These are phyloP conservation scores for Papilio glaucus DNA, from an alignment of 1,140 invertebrate species.

Conservation along the genomic window DNA sequence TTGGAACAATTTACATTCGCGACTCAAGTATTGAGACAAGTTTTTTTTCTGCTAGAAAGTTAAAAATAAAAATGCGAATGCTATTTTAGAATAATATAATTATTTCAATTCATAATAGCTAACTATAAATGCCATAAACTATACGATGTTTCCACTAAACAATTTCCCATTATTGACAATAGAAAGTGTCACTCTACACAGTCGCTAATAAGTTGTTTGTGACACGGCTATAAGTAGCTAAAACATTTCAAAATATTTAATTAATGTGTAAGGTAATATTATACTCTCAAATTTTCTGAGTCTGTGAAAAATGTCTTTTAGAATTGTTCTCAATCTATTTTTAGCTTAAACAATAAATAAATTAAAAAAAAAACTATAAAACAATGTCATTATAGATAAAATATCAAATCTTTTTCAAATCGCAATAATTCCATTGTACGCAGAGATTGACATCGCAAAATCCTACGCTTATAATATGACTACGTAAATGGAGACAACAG, in stretches of 20 bases:
- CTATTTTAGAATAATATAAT: slow-evolving; percentile 84
- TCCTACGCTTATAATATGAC: background rate
- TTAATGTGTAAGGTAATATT: no score
- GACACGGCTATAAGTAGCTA: slow-evolving; percentile 22
- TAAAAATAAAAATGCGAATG: slow-evolving; percentile 74
- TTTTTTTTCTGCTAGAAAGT: background rate
- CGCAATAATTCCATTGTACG: background rate
- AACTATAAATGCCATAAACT: slow-evolving; percentile 81
- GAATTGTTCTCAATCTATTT: background rate
- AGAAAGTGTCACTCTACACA: slow-evolving; percentile 64
- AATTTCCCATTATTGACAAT: slow-evolving; percentile 70
- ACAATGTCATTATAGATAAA: no score
- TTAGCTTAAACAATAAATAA: background rate
- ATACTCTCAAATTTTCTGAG: background rate
- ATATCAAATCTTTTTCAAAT: no score
- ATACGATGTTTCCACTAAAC: slow-evolving; percentile 78
- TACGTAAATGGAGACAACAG: background rate
- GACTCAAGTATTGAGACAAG: background rate
- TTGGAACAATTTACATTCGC: background rate
- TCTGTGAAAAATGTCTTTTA: background rate
- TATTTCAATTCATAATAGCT: slow-evolving; percentile 83
- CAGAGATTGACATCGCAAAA: background rate
- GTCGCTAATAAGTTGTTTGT: slow-evolving; percentile 50
- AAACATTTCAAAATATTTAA: no score
- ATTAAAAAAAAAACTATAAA: slow-evolving; percentile 5